phyloP scores from a whole-genome alignment of 2,113 vertebrate genomes.

The Corythornis vintsioides region DNA sequence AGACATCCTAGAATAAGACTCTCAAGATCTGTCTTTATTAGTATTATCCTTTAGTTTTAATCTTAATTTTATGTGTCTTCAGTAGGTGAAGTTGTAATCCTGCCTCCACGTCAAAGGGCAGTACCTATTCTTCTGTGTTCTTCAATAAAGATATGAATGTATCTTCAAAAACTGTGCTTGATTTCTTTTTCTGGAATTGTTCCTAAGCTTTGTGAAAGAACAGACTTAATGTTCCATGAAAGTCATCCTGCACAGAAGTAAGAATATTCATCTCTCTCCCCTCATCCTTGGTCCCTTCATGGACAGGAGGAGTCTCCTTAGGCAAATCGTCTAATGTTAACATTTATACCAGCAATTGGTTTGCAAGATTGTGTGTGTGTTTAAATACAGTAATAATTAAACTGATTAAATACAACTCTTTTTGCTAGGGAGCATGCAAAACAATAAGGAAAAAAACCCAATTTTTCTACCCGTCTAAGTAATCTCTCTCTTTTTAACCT shows the following conservation, averaged over 20 bases:
- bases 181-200: background rate
- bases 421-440: background rate
- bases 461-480: background rate
- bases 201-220: background rate
- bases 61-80: background rate
- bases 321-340: background rate
- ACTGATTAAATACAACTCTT: background rate
- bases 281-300: background rate
- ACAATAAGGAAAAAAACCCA: background rate
- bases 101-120: background rate
- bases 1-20: background rate
- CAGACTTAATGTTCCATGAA: constrained; percentile 44
- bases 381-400: background rate
- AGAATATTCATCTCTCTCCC: background rate
- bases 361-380: background rate
- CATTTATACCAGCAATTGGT: background rate
- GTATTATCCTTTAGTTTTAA: background rate
- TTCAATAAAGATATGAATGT: background rate
- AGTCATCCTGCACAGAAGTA: background rate
- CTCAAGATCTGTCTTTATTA: background rate
- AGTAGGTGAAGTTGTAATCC: background rate
- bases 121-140: background rate
- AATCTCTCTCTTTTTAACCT: background rate
- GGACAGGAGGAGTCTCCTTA: background rate
- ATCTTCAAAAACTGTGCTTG: background rate